Evolutionary conservation across 1,140 invertebrate species (phyloP).

Genomic region (Stegodyphus dumicola): DNA sequence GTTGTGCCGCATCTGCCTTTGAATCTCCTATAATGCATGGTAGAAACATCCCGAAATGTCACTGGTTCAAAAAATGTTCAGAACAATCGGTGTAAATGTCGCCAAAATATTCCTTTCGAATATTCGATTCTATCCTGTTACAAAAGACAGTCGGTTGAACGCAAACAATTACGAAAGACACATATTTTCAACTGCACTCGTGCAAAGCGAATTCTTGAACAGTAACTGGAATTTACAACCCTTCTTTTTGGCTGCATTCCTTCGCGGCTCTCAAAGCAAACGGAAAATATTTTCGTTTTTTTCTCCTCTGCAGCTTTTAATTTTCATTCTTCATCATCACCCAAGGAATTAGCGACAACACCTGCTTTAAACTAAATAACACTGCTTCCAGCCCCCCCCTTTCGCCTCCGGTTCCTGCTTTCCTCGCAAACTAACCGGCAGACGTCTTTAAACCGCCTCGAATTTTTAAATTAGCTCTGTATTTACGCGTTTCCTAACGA

Average conservation of each 20-base stretch:
- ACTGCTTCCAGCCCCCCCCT: background rate
- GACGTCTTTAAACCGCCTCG: conserved; percentile 32
- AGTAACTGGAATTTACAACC: conserved; percentile 42
- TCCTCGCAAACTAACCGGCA: background rate
- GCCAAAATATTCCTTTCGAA: too few relatives aligned
- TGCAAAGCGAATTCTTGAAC: conserved; percentile 22
- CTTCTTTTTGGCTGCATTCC: conserved; percentile 48
- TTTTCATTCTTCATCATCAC: conserved; percentile 58
- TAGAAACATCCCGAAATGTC: too few relatives aligned
- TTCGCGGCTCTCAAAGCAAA: conserved; percentile 36
- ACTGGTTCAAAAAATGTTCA: too few relatives aligned
- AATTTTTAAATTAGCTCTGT: conserved; percentile 55
- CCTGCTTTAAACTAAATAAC: conserved; percentile 53
- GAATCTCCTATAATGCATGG: too few relatives aligned
- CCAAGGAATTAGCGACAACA: conserved; percentile 40
- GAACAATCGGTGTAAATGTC: too few relatives aligned
- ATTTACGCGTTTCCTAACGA: conserved; percentile 55
- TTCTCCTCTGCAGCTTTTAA: conserved; percentile 23
- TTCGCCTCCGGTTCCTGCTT: background rate
- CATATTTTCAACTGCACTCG: conserved; percentile 21
- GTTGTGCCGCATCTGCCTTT: too few relatives aligned
- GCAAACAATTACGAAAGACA: conserved; percentile 52
- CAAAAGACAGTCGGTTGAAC: conserved; percentile 12
- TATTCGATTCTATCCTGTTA: conserved; percentile 4
- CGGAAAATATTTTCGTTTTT: conserved; percentile 51